phyloP scores from a whole-genome alignment of 2,888 invertebrate genomes.

The Galeruca laticollis region DNA sequence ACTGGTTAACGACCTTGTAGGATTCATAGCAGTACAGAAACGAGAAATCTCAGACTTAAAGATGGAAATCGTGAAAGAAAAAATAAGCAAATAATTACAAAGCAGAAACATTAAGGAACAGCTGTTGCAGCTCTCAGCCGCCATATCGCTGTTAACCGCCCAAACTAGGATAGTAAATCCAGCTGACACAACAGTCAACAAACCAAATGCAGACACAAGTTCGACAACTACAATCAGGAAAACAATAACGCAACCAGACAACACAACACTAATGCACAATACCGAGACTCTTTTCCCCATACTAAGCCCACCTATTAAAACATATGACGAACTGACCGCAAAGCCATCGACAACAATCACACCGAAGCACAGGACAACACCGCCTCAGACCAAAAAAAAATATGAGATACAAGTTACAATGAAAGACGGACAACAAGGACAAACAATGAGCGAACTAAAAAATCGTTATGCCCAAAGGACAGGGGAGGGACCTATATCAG shows the following conservation, averaged over 20 bases:
- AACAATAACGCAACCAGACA: background rate
- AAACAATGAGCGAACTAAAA: background rate
- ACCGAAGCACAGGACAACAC: background rate
- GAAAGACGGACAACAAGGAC: background rate
- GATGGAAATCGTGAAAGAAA: background rate
- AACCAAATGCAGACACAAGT: too few species aligned
- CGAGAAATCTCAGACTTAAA: background rate
- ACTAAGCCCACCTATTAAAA: background rate
- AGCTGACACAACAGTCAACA: too few species aligned
- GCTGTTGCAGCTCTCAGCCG: too few species aligned
- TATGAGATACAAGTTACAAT: background rate
- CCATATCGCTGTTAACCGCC: too few species aligned
- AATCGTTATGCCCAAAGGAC: background rate
- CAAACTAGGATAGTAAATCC: too few species aligned
- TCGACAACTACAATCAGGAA: background rate
- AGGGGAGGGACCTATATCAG: background rate
- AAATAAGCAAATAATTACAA: background rate
- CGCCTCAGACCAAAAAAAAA: background rate
- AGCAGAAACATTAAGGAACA: background rate
- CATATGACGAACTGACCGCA: background rate
- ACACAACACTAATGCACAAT: background rate
- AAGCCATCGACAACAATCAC: background rate
- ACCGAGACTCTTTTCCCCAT: background rate
- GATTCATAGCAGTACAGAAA: background rate
- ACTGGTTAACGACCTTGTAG: background rate